Conservation (phyloP, 2,888 invertebrate species). For the Amphimallon solstitiale region DNA sequence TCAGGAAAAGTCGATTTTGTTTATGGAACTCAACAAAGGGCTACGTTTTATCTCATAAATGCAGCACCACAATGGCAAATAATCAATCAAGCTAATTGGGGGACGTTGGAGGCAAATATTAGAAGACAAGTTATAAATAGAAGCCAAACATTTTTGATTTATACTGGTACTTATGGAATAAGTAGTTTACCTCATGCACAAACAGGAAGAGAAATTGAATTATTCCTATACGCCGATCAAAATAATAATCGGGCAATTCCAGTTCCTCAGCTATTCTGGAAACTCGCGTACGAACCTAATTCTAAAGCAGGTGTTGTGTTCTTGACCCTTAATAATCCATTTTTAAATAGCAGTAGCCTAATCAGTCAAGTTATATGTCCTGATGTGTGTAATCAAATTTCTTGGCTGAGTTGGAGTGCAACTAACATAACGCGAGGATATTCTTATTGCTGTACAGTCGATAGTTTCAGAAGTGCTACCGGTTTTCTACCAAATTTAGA, state of each 20-base stretch:
- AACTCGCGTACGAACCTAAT: slow-evolving; percentile 67
- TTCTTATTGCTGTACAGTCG: slow-evolving; percentile 71
- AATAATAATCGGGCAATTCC: slow-evolving; percentile 59
- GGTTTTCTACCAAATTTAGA: slow-evolving; percentile 66
- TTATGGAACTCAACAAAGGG: slow-evolving; percentile 68
- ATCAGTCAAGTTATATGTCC: slow-evolving; percentile 50
- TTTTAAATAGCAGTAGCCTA: slow-evolving; percentile 45
- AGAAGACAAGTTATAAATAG: slow-evolving; percentile 61
- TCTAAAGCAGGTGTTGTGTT: slow-evolving; percentile 68
- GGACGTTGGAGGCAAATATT: slow-evolving; percentile 64
- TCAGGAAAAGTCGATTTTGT: slow-evolving; percentile 72
- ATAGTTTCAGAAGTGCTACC: slow-evolving; percentile 67
- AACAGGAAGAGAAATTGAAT: slow-evolving; percentile 43
- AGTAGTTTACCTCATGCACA: slow-evolving; percentile 66
- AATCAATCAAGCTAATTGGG: slow-evolving; percentile 72
- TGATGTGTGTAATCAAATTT: slow-evolving; percentile 68
- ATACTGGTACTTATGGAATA: slow-evolving; percentile 72
- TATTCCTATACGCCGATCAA: slow-evolving; percentile 55
- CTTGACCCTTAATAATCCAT: slow-evolving; percentile 73
- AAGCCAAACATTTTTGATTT: slow-evolving; percentile 61
- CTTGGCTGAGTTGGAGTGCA: slow-evolving; percentile 69
- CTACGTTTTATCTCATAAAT: slow-evolving; percentile 74
- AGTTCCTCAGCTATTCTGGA: slow-evolving; percentile 68
- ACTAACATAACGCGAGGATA: slow-evolving; percentile 67
- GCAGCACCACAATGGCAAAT: slow-evolving; percentile 75